These are phyloP conservation scores for Burhinus bistriatus DNA, from an alignment of 2,113 vertebrate genomes.

Conservation along the genomic window DNA sequence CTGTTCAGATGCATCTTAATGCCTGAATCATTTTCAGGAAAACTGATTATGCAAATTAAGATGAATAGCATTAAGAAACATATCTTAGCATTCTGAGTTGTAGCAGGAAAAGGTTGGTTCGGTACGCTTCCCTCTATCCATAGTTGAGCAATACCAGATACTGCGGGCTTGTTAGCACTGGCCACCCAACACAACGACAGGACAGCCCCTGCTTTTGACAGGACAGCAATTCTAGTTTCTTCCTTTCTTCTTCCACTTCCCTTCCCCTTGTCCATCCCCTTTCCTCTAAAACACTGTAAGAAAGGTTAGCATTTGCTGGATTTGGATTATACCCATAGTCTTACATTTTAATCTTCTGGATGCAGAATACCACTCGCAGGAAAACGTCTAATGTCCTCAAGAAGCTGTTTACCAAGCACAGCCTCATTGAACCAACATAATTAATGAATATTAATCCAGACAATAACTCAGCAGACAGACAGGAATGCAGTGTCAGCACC, in stretches of 20 bases:
- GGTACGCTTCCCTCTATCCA: not conserved
- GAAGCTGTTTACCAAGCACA: slow-evolving; percentile 44
- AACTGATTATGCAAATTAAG: slow-evolving; percentile 60
- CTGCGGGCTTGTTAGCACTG: not conserved
- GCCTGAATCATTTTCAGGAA: slow-evolving; percentile 58
- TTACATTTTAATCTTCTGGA: slow-evolving; percentile 24
- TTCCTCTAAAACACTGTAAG: not conserved
- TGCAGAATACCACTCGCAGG: not conserved
- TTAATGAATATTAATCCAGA: slow-evolving; percentile 53
- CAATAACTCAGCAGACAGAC: slow-evolving; percentile 33
- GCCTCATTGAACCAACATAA: not conserved
- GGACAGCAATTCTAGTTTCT: not conserved
- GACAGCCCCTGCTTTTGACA: not conserved
- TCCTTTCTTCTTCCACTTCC: not conserved
- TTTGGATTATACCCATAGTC: not conserved
- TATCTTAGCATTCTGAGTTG: not conserved
- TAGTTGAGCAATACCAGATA: not conserved
- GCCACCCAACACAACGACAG: not conserved
- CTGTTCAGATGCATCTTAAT: slow-evolving; percentile 55
- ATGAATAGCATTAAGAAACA: slow-evolving; percentile 19
- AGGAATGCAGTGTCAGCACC: slow-evolving; percentile 16
- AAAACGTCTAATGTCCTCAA: not conserved
- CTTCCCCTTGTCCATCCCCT: not conserved
- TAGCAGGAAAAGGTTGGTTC: not conserved
- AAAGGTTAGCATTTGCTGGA: not conserved